Conservation (phyloP, 1,140 invertebrate genomes). For the Phymorhynchus buccinoides region DNA sequence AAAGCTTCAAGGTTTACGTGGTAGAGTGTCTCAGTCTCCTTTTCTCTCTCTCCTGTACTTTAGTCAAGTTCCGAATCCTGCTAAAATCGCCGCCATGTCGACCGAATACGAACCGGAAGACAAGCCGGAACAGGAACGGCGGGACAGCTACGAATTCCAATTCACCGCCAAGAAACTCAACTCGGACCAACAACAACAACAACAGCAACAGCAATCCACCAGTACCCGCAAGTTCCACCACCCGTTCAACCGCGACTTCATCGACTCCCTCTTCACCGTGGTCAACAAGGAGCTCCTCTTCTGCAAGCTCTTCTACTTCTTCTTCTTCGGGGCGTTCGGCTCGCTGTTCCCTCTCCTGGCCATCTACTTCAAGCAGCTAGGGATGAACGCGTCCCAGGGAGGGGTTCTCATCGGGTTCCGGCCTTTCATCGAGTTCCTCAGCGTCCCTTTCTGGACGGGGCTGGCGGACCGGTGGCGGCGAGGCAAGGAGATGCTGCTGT, state of each 20-base stretch:
- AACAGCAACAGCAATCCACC: conserved; percentile 45
- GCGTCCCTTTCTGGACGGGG: conserved; percentile 97
- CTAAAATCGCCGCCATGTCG: conserved; percentile 42
- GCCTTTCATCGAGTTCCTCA: conserved; percentile 97
- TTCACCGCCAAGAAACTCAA: conserved; percentile 35
- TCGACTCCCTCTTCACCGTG: conserved; percentile 66
- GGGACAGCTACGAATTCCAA: conserved; percentile 35
- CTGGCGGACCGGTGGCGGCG: conserved; percentile 83
- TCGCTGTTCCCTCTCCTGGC: conserved; percentile 98
- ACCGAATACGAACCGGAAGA: conserved; percentile 57
- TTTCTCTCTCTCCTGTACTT: not conserved
- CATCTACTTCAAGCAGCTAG: conserved; percentile 98
- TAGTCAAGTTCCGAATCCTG: not conserved
- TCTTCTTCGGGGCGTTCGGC: conserved; percentile 99
- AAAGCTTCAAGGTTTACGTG: not conserved
- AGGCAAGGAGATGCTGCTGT: conserved; percentile 85
- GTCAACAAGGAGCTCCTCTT: conserved; percentile 69
- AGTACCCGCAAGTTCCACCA: conserved; percentile 78
- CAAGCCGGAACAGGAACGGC: conserved; percentile 46
- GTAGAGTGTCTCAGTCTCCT: not conserved
- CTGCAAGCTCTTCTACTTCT: conserved; percentile 90
- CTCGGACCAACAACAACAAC: conserved; percentile 44
- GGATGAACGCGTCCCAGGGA: conserved; percentile 96
- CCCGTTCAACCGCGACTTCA: conserved; percentile 67
- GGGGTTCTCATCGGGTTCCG: conserved; percentile 84